Conservation (phyloP, 2,797 vertebrate genomes). For the Cichlasoma orientale region DNA sequence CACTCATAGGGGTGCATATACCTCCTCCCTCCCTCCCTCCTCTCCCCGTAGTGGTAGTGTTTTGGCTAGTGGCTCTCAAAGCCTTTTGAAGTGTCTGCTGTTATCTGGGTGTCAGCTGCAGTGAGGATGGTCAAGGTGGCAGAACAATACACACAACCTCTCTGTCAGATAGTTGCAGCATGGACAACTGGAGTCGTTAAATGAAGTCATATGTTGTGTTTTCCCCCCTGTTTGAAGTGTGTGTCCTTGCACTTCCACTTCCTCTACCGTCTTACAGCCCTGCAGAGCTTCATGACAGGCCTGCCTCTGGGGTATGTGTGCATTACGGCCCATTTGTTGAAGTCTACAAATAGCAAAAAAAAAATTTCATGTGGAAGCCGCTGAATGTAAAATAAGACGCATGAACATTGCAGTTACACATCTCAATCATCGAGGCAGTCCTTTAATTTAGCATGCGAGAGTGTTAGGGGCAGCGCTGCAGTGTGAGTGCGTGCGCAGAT, state of each 20-base stretch:
- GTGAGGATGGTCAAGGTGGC: slow-evolving; percentile 62
- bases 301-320: background rate
- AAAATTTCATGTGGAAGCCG: background rate
- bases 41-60: slow-evolving; percentile 63
- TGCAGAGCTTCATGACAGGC: background rate
- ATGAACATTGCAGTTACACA: background rate
- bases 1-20: slow-evolving; percentile 48
- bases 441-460: slow-evolving; percentile 8
- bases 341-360: background rate
- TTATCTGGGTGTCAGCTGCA: slow-evolving; percentile 75
- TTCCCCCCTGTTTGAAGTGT: slow-evolving; percentile 43
- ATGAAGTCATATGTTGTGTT: slow-evolving; percentile 50
- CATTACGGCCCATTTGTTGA: background rate
- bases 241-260: slow-evolving; percentile 34
- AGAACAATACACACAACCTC: slow-evolving; percentile 51
- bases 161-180: slow-evolving; percentile 56
- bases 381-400: background rate
- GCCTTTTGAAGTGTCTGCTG: slow-evolving; percentile 71
- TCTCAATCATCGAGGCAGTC: background rate
- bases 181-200: slow-evolving; percentile 80
- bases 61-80: slow-evolving; percentile 71
- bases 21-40: slow-evolving; percentile 28
- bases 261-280: background rate
- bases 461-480: slow-evolving; percentile 1
- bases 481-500: background rate